Base-by-base conservation (phyloP, 2,797 vertebrate genomes). In the Sebastes taczanowskii region DNA sequence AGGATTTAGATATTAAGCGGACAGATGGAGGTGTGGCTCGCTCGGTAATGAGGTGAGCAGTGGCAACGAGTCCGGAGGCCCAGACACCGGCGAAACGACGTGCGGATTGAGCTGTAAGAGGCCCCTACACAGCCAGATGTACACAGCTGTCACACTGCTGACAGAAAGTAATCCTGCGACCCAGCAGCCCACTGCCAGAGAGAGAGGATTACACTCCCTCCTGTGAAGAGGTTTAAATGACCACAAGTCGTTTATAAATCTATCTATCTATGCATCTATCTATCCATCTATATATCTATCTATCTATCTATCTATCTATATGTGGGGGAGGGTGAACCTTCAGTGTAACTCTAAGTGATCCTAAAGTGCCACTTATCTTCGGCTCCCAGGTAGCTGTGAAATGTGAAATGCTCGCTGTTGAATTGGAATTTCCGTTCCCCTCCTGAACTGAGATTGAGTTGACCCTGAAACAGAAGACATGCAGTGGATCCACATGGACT, bases 101-200 rank as follows among this genome's bases (percentile, higher is more conserved):
- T 95, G 92, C 90, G 93, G 95, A 96, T 94, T 95, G 92, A 94
- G 95, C 91, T 81, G 88, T 84, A 86, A 89, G 86, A 92, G 94
- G 90, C 89, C 91, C 89, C 89, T 35, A 83, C 85, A 64, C 84
- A 49, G 63, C 96, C 97, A 97, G 96, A 97, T 97, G 97, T 92
- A 94, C 76, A 91, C 97, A 98, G 97, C 97, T 98, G 97, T 96
- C 96, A 91, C 81, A n/a, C 81, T 88, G 94, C 88, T 94, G 92
- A 94, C 94, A 95, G 93, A 88, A 91, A 92, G 93, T 91, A 93
- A 95, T 93, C 92, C 95, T 85, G 78, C 66, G 9, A 80, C 63
- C 78, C 64, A 46, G 42, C 59, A 52, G 62, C 77, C 49, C 83
- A 66, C 83, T 77, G 71, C 78, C 75, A 71, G 49, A 82, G 66